Base-by-base conservation (phyloP, 2,888 invertebrate genomes). In the Timema cristinae region DNA sequence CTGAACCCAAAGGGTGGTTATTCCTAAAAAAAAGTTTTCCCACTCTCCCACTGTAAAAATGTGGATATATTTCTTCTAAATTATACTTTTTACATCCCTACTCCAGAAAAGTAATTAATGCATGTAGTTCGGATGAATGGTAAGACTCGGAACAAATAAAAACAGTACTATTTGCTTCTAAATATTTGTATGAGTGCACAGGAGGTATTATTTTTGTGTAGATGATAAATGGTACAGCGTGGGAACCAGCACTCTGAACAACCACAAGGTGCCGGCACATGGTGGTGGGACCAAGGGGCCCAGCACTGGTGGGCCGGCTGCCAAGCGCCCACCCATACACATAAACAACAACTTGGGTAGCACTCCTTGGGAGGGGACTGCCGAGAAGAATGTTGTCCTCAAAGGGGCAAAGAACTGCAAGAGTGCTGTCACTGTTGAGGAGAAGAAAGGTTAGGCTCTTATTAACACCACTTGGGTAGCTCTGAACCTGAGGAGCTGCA, bases 211-310 rank as follows among this genome's bases (percentile, higher is more conserved):
- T 32, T 66, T 15, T 7, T n/a, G 51, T 56, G 50, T 47, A 61
- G 71, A 69, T 47, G 67, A 73, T 15, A 73, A 69, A 10, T 72
- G 71, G 70, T 71, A 72, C n/a, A 68, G 73, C 56, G 54, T 71
- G 72, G 67, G 75, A 59, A 32, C 72, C 5, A 63, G 71, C 32
- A 75, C 77, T 7, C 71, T 77, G 54, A 77, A 77, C 71, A 77
- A 77, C 71, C 75, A 83, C 86, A 80, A 88, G 86, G 81, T 81
- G 69, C n/a, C 70, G 49, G 70, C 50, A 15, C 48, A 52, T 15
- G 9, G 81, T 72, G 76, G 77, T 1, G 79, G 77, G 48, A 81
- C 80, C 75, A 78, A 75, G 75, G 81, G 81, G 72, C 77, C 77
- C 15, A 73, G 78, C 7, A 78, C 73, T 50, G 82, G 80, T 71